Base-by-base conservation (phyloP, 2,113 vertebrate genomes). In the Clarias gariepinus region DNA sequence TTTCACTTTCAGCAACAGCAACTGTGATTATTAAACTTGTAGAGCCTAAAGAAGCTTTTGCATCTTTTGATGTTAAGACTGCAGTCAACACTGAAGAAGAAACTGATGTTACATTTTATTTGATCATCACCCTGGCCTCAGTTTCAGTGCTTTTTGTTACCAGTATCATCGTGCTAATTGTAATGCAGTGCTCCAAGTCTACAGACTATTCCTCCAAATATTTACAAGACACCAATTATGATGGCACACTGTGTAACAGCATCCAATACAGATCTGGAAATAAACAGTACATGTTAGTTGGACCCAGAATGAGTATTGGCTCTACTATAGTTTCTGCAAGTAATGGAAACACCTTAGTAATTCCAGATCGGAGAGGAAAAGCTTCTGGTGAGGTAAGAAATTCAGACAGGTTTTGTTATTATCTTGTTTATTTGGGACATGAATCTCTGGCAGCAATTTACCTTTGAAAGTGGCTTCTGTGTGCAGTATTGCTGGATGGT, bases 201-300 rank as follows among this genome's bases (percentile, higher is more conserved):
- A 64, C 85, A 74, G 81, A 85, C 69, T 60, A 74, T 89, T 85
- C 89, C 0, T 86, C 86, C 71, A 91, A 89, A 28, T 89, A 89
- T 58, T 81, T 88, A 80, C 85, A 88, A 66, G 86, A 91, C 4
- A 58, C 84, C 16, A 88, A 90, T 69, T 90, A 91, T 18, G 89
- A 90, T 63, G 90, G 90, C 2, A 90, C 90, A 41, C 64, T 91
- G 61, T 91, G 86, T 53, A 85, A 87, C 85, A 91, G 90, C 68
- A 89, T 90, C 68, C 89, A 90, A 79, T 91, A 91, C 86, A 88
- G 89, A 88, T 89, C 90, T 4, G 90, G 90, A 84, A 87, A 91
- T 83, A 91, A 91, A 84, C 85, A 80, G 2, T 91, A 91, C 85
- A 89, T 91, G 90, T 76, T 91, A 86, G 89, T 91, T 84, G 89